These are phyloP conservation scores for Leptinotarsa juncta DNA, from an alignment of 2,888 invertebrate genomes.

Conservation along the genomic window DNA sequence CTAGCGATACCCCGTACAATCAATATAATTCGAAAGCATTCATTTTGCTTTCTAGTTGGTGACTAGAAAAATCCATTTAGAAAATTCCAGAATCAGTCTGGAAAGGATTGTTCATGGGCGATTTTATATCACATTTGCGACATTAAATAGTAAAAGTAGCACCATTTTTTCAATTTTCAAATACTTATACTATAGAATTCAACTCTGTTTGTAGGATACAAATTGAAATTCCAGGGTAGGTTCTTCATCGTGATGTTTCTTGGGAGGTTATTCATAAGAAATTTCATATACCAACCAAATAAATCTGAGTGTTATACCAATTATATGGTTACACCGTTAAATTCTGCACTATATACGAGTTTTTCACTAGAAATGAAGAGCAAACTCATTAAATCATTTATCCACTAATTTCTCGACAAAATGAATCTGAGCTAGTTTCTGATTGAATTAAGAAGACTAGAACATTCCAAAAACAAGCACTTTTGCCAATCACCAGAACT, in stretches of 20 bases:
- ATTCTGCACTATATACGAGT: no score
- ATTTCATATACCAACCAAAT: no score
- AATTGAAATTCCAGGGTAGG: conserved; percentile 42
- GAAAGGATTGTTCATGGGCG: conserved; percentile 34
- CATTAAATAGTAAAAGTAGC: conserved; percentile 49
- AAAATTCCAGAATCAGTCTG: conserved; percentile 35
- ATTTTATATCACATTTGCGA: conserved; percentile 48
- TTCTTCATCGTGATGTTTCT: conserved; percentile 5
- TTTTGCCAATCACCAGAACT: no score
- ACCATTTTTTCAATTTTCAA: conserved; percentile 49
- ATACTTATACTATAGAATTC: conserved; percentile 34
- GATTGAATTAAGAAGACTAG: no score
- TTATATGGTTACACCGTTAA: no score
- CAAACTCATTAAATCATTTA: no score
- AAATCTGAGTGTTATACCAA: no score
- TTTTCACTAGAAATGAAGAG: no score
- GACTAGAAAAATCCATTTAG: conserved; percentile 42
- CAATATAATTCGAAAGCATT: conserved; percentile 24
- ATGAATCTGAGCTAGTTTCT: no score
- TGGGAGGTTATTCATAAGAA: background rate
- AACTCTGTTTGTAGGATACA: conserved; percentile 31
- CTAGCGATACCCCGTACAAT: conserved; percentile 15
- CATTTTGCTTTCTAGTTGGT: conserved; percentile 40
- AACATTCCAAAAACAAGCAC: no score
- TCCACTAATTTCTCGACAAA: no score